Evolutionary conservation across 2,888 invertebrate species (phyloP).

Genomic region (Torymus tubicola): DNA sequence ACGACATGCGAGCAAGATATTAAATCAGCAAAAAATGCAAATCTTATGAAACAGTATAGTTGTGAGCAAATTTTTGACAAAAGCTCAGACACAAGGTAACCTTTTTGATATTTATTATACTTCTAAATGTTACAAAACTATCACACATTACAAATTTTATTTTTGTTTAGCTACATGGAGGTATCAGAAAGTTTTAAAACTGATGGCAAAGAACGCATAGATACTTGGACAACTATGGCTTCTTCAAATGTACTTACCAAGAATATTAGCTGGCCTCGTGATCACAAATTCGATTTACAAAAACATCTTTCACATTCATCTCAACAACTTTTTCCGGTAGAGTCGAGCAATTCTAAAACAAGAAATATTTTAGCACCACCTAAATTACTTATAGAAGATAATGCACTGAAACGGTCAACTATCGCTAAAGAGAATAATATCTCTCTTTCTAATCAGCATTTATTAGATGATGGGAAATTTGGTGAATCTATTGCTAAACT

Average conservation of each 20-base stretch:
- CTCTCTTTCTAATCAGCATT: background rate
- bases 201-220: conserved; percentile 44
- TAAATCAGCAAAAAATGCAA: conserved; percentile 57
- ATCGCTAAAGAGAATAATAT: conserved; percentile 1
- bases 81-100: conserved; percentile 63
- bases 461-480: background rate
- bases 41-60: conserved; percentile 66
- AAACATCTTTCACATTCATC: conserved; percentile 13
- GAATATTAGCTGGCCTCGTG: background rate
- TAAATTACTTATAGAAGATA: conserved; percentile 28
- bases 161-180: conserved; percentile 49
- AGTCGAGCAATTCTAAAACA: background rate
- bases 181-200: conserved; percentile 42
- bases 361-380: conserved; percentile 43
- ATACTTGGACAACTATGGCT: conserved; percentile 57
- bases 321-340: background rate
- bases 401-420: background rate
- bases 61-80: conserved; percentile 67
- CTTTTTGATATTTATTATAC: background rate
- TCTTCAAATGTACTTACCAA: conserved; percentile 34
- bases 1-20: conserved; percentile 63
- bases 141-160: background rate
- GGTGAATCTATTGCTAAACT: background rate
- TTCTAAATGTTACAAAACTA: background rate
- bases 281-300: background rate